A percentile compares a stretch with the other conserved stretches of the same genome.
These are phyloP conservation scores for Callimorpha dominula DNA, from an alignment of 2,888 invertebrate species.

Conservation along the genomic window DNA sequence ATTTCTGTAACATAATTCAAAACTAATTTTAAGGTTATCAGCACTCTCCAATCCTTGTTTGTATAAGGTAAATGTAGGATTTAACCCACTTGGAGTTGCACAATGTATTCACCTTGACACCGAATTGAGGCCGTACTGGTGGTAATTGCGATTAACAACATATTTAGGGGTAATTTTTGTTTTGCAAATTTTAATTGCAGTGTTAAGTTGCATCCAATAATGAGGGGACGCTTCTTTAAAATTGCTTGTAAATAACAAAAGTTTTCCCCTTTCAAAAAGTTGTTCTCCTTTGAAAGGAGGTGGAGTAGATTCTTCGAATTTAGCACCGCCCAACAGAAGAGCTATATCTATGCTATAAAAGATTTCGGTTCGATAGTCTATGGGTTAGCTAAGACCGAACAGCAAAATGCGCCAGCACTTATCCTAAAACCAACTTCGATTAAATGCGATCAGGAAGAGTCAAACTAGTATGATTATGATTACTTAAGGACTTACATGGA, in stretches of 20 bases:
- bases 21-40: background rate
- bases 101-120: constrained; percentile 46
- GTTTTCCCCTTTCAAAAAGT: no score
- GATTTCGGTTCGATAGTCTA: no score
- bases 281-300: no score
- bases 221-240: background rate
- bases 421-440: no score
- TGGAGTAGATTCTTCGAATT: background rate
- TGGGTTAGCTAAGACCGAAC: no score
- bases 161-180: background rate
- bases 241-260: background rate
- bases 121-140: constrained; percentile 26
- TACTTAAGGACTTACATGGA: no score
- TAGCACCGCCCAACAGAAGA: no score
- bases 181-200: background rate
- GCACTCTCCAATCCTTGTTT: constrained; percentile 26
- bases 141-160: constrained; percentile 25
- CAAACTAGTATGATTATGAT: no score
- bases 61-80: constrained; percentile 40
- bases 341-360: no score
- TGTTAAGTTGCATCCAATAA: background rate
- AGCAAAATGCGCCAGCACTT: no score
- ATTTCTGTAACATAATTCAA: background rate
- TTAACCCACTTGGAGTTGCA: constrained; percentile 40
- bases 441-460: no score